Conservation (phyloP, 2,797 vertebrate species). For the Notoglanidium macrostoma region DNA sequence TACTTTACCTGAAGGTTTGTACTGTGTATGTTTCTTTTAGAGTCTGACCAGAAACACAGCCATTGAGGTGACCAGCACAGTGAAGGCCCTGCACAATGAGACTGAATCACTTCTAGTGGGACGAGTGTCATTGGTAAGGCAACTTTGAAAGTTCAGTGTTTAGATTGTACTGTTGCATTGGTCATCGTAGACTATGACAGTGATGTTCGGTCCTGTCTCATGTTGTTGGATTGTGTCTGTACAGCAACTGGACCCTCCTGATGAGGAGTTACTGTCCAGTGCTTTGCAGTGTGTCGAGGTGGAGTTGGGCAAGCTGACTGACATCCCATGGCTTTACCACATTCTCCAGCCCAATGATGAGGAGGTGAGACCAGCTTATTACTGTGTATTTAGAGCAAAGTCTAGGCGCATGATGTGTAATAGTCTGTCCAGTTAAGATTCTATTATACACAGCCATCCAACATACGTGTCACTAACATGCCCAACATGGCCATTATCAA, state of each 20-base stretch:
- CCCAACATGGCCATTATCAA: background rate
- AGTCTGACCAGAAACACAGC: conserved; percentile 93
- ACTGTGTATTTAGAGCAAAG: background rate
- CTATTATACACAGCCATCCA: background rate
- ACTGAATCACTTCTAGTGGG: conserved; percentile 92
- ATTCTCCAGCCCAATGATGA: conserved; percentile 94
- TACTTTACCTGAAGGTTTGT: background rate
- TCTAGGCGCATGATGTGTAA: background rate
- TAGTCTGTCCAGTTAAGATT: background rate
- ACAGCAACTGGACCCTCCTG: conserved; percentile 91
- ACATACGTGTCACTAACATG: background rate
- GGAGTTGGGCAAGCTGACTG: conserved; percentile 88
- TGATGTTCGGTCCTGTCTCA: background rate
- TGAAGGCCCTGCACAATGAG: conserved; percentile 95
- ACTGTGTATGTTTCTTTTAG: conserved; percentile 65
- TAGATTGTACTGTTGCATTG: conserved; percentile 35
- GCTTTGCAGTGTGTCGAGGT: conserved; percentile 88
- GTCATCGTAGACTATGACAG: background rate
- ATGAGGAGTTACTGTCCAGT: conserved; percentile 88
- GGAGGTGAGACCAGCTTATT: conserved; percentile 77
- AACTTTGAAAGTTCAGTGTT: background rate
- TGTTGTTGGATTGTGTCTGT: conserved; percentile 46
- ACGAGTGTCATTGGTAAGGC: conserved; percentile 89
- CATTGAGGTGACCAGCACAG: conserved; percentile 91
- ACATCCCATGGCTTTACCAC: conserved; percentile 94